Evolutionary conservation across 2,888 invertebrate genomes (phyloP).

Genomic region (Amphipoea oculea): DNA sequence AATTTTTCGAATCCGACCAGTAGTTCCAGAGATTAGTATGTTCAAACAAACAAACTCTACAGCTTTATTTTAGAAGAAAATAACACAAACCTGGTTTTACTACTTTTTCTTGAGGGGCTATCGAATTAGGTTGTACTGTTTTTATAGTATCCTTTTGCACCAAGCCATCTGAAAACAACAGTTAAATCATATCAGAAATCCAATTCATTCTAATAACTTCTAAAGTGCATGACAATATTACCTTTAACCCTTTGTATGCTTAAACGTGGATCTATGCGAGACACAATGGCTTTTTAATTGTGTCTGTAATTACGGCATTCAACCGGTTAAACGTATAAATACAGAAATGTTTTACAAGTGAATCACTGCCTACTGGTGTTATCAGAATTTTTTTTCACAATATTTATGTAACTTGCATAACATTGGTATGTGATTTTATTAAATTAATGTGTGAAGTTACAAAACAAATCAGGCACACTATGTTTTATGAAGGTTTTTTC

Average conservation of each 20-base stretch:
- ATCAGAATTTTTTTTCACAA: slow-evolving; percentile 20
- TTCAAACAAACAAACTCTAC: too few species aligned
- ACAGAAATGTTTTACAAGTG: slow-evolving; percentile 12
- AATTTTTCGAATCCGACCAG: too few species aligned
- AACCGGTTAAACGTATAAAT: slow-evolving; percentile 4
- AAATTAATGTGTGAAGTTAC: slow-evolving; percentile 9
- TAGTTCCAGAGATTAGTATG: too few species aligned
- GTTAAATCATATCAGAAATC: not conserved
- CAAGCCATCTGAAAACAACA: slow-evolving; percentile 49
- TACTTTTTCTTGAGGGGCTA: slow-evolving; percentile 19
- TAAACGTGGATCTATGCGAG: too few species aligned
- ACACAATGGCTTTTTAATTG: too few species aligned
- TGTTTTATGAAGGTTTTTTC: not conserved
- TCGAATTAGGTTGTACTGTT: slow-evolving; percentile 10
- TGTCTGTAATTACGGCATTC: too few species aligned
- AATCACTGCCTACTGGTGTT: not conserved
- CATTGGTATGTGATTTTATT: not conserved
- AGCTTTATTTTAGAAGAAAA: not conserved
- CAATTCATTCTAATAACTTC: not conserved
- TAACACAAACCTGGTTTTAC: slow-evolving; percentile 54
- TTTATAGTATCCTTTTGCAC: slow-evolving; percentile 15
- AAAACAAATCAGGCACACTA: slow-evolving; percentile 5
- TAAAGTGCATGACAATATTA: slow-evolving; percentile 23
- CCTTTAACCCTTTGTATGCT: not conserved
- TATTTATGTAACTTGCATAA: slow-evolving; percentile 19